Evolutionary conservation across 1,140 invertebrate genomes (phyloP).

Genomic region (Anoplolepis gracilipes): DNA sequence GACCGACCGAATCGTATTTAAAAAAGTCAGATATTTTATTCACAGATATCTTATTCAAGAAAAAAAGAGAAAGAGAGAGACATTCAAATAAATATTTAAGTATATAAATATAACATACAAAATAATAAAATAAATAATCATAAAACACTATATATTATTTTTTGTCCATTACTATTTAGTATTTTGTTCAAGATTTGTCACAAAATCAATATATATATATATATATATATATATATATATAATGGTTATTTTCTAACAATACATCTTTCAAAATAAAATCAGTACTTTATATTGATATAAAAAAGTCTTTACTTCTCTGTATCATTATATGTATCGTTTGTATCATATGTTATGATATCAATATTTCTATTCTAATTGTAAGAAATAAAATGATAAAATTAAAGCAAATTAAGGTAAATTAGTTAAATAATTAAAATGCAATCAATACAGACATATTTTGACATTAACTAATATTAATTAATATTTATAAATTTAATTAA

Average conservation of each 20-base stretch:
- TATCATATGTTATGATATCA: too few species aligned
- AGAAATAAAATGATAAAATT: neutral
- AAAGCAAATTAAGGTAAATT: neutral
- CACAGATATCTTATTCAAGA: too few species aligned
- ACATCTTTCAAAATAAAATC: neutral
- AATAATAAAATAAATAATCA: neutral
- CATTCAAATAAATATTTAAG: neutral
- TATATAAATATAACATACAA: neutral
- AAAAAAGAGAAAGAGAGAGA: neutral
- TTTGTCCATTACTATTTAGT: neutral
- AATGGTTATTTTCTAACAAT: neutral
- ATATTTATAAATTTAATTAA: too few species aligned
- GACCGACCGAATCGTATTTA: conserved; percentile 42
- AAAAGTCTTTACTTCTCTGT: neutral
- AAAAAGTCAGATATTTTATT: conserved; percentile 9
- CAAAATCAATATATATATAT: neutral
- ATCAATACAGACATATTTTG: too few species aligned
- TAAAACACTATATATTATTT: neutral
- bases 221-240: too few species aligned
- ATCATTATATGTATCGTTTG: neutral
- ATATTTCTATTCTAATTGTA: neutral
- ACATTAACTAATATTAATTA: too few species aligned
- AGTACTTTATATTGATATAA: neutral
- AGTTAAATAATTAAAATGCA: neutral
- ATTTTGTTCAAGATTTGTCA: neutral